phyloP scores from a whole-genome alignment of 2,888 invertebrate genomes.

The Shargacucullia verbasci region DNA sequence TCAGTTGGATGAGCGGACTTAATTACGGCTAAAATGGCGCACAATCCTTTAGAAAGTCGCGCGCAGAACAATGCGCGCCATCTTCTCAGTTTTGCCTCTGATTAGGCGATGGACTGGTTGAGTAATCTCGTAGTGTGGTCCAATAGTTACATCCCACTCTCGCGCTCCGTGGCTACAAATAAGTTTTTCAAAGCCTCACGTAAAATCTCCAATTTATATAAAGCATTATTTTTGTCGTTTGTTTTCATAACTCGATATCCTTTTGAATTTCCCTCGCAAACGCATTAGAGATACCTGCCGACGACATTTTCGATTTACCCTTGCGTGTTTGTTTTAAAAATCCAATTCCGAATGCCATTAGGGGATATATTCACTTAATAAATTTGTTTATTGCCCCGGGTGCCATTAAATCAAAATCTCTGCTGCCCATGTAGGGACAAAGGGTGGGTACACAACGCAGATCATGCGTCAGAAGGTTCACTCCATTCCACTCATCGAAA shows the following conservation, averaged over 20 bases:
- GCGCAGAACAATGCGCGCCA: too few relatives aligned
- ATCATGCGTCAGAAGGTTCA: conserved; percentile 3
- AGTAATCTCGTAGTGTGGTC: too few relatives aligned
- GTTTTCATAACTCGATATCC: conserved; percentile 30
- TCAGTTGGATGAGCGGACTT: too few relatives aligned
- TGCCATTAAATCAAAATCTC: conserved; percentile 50
- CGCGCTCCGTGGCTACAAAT: too few relatives aligned
- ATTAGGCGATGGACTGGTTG: too few relatives aligned
- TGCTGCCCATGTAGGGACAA: conserved; percentile 31
- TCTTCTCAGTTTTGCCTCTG: too few relatives aligned
- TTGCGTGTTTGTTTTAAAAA: conserved; percentile 35
- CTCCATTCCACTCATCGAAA: too few relatives aligned
- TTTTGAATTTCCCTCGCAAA: conserved; percentile 14
- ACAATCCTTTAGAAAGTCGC: too few relatives aligned
- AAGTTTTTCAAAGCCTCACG: too few relatives aligned
- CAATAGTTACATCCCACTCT: too few relatives aligned
- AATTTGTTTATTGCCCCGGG: conserved; percentile 52
- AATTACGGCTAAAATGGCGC: too few relatives aligned
- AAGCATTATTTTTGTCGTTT: conserved; percentile 35
- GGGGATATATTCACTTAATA: conserved; percentile 51
- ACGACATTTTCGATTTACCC: conserved; percentile 38
- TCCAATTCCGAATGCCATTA: conserved; percentile 37
- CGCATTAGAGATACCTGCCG: conserved; percentile 31
- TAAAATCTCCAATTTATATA: background rate
- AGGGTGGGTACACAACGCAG: background rate